Percentiles rank a stretch among this genome's conserved stretches.
Conservation (phyloP, 2,797 vertebrate genomes). For the Gymnodraco acuticeps region DNA sequence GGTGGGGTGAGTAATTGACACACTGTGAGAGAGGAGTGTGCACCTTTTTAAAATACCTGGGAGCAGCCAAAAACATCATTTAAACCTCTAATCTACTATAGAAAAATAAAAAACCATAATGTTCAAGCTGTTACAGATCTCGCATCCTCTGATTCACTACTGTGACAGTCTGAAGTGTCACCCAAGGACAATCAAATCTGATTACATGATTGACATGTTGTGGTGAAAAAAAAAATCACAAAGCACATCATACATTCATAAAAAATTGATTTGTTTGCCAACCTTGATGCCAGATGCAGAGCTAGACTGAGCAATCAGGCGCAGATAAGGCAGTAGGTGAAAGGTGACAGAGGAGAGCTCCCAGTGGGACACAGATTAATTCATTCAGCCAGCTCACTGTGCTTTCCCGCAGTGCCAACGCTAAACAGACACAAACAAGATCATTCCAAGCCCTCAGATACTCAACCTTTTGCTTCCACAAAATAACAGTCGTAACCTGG, state of each 20-base stretch:
- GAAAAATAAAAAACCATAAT: background rate
- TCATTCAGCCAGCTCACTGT: conserved; percentile 35
- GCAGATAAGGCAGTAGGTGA: conserved; percentile 65
- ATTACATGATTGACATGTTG: conserved; percentile 13
- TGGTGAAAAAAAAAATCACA: background rate
- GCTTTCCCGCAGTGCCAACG: conserved; percentile 24
- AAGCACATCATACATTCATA: conserved; percentile 35
- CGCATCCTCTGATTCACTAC: conserved; percentile 1
- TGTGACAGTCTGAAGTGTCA: conserved; percentile 5
- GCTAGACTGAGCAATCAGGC: conserved; percentile 34
- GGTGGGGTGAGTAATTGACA: conserved; percentile 46
- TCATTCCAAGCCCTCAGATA: conserved; percentile 36
- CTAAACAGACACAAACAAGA: conserved; percentile 50
- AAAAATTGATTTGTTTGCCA: conserved; percentile 16
- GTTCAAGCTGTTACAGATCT: background rate
- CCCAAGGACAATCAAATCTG: conserved; percentile 16
- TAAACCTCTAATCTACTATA: conserved; percentile 11
- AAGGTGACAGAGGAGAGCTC: conserved; percentile 65
- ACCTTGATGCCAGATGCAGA: conserved; percentile 18
- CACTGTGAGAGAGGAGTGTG: conserved; percentile 16
- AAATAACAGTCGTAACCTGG: conserved; percentile 47
- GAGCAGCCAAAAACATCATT: conserved; percentile 14
- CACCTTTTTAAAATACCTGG: conserved; percentile 44
- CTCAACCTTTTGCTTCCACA: conserved; percentile 43
- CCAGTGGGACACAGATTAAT: conserved; percentile 55